A percentile compares a stretch with the other conserved stretches of the same genome.
phyloP scores from a whole-genome alignment of 1,140 invertebrate species.

The Wasmannia auropunctata region DNA sequence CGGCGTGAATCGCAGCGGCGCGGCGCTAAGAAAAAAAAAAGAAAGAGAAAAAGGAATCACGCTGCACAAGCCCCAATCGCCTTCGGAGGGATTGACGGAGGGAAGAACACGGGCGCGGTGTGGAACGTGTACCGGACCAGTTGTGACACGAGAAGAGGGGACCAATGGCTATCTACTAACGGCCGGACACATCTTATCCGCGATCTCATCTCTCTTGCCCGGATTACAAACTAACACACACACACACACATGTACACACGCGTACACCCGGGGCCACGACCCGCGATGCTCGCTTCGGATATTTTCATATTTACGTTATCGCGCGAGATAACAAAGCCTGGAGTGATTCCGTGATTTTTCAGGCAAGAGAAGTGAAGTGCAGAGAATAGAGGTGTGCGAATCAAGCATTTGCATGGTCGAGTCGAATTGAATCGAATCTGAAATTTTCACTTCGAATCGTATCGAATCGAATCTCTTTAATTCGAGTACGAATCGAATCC shows the following conservation, averaged over 20 bases:
- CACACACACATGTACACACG: no score
- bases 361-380: constrained; percentile 36
- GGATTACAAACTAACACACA: constrained; percentile 78
- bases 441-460: no score
- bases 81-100: constrained; percentile 39
- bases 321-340: constrained; percentile 58
- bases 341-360: constrained; percentile 52
- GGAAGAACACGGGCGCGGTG: constrained; percentile 57
- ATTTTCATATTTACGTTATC: constrained; percentile 64
- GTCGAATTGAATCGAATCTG: no score
- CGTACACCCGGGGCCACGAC: constrained; percentile 71
- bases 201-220: constrained; percentile 78
- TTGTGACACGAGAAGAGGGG: constrained; percentile 73
- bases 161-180: constrained; percentile 79
- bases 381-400: no score
- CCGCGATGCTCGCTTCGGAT: constrained; percentile 66
- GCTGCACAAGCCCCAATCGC: constrained; percentile 31
- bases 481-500: no score
- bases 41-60: constrained; percentile 24
- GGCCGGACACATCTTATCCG: constrained; percentile 80
- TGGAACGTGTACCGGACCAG: constrained; percentile 67
- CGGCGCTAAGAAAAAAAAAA: constrained; percentile 13
- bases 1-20: constrained; percentile 43
- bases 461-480: no score
- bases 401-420: no score